Base-by-base conservation (phyloP, 2,113 vertebrate species). In the Cariama cristata region DNA sequence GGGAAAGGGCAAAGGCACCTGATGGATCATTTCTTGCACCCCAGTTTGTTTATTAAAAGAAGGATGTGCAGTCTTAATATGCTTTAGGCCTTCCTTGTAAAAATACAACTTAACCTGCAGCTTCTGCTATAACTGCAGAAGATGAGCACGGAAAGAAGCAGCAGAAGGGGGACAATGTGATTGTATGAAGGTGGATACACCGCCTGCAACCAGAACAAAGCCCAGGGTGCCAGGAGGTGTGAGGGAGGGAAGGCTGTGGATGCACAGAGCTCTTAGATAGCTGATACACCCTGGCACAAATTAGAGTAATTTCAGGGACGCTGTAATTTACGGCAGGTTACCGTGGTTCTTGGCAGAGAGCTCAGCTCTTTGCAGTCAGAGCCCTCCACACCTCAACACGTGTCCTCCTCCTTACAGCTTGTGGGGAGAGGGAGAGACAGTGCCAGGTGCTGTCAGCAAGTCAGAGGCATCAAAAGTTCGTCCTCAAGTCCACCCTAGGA, bases 381-480 rank as follows among this genome's bases (percentile, higher is more conserved):
- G 24, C 21, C 50, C 53, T 64, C 27, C 81, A 8, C 75, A 18
- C 8, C 75, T 23, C 49, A 38, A 33, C 63, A 50, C 4, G 1
- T 16, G 15, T 76, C 56, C 92, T 80, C 71, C 67, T 91, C 68
- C 50, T 35, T 4, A 1, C n/a, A 33, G 40, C 49, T 63, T n/a
- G 67, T 0, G 12, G 63, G 89, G 1, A 66, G 64, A 69, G 44
- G 81, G 35, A 75, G n/a, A 69, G 60, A 49, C 0, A 0, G 81
- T 85, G 90, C 90, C 95, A 85, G 90, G 87, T 55, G 49, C 93
- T 93, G 86, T 88, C 90, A 63, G 82, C 40, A 18, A 76, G 52
- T 68, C 90, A 56, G 47, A 93, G 77, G 12, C 88, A 76, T 55
- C 52, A 22, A 14, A 22, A 14, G 35, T 35, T 62, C 14, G 3